Percentiles rank a stretch among this genome's conserved stretches.
Evolutionary conservation across 2,888 invertebrate species (phyloP).

Genomic region (Dicyrtomina minuta): DNA sequence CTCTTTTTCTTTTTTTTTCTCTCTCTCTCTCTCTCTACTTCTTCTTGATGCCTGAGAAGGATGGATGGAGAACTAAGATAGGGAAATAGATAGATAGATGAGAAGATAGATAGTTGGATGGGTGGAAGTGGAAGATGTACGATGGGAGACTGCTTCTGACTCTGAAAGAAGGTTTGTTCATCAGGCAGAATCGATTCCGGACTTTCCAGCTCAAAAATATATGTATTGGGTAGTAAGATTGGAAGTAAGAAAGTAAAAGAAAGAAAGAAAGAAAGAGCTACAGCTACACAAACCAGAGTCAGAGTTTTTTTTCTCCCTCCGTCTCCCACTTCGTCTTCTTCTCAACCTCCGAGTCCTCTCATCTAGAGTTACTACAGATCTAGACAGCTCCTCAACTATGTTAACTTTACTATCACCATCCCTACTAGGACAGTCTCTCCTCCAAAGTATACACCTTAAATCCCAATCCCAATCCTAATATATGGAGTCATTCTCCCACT

Average conservation of each 20-base stretch:
- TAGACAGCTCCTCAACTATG: neutral
- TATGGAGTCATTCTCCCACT: neutral
- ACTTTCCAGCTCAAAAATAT: conserved; percentile 18
- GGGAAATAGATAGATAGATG: conserved; percentile 3
- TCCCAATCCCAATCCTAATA: neutral
- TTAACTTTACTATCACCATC: neutral
- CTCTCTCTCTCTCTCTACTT: neutral
- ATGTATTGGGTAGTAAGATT: neutral
- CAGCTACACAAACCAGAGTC: neutral
- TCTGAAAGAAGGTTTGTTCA: conserved; percentile 23
- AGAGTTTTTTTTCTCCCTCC: conserved; percentile 2
- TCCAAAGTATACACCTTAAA: neutral
- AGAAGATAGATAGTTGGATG: conserved; percentile 15
- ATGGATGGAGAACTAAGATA: conserved; percentile 17
- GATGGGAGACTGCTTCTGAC: conserved; percentile 17
- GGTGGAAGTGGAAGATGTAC: conserved; percentile 14
- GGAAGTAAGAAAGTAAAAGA: conserved; percentile 12
- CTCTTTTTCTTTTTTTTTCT: neutral
- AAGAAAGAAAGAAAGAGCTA: conserved; percentile 22
- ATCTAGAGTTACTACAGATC: neutral
- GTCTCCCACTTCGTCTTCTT: neutral
- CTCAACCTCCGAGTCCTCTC: neutral
- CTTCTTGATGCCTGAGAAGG: neutral
- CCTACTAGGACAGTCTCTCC: neutral
- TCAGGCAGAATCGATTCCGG: conserved; percentile 28